phyloP scores from a whole-genome alignment of 53 echinoderm and acorn worm genomes.

The Paracentrotus lividus region DNA sequence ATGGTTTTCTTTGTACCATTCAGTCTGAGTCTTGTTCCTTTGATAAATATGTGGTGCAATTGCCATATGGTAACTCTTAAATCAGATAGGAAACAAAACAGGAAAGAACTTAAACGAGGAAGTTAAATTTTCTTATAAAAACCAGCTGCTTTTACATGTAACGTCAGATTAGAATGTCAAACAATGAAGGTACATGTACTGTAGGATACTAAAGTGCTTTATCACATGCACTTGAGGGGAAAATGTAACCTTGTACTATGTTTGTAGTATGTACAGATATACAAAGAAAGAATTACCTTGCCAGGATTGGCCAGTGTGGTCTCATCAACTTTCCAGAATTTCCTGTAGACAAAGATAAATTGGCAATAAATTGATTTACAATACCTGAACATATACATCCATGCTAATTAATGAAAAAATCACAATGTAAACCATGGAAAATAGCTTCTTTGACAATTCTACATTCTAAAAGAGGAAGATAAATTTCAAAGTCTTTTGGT shows the following conservation, averaged over 20 bases:
- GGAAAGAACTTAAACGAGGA: neutral
- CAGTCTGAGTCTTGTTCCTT: too few relatives aligned
- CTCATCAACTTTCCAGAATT: constrained; percentile 87
- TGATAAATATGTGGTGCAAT: too few relatives aligned
- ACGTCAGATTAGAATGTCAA: neutral
- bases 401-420: neutral
- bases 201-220: too few relatives aligned
- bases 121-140: neutral
- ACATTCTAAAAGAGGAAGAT: neutral
- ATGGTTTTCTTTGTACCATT: too few relatives aligned
- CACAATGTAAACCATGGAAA: neutral
- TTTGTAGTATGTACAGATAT: neutral
- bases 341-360: constrained; percentile 64
- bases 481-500: too few relatives aligned
- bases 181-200: too few relatives aligned
- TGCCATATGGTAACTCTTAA: too few relatives aligned
- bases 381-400: neutral
- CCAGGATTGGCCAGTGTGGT: constrained; percentile 70
- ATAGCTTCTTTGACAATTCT: neutral
- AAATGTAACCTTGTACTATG: too few relatives aligned
- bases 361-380: neutral
- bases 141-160: neutral
- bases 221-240: too few relatives aligned
- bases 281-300: constrained; percentile 70
- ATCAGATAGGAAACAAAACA: neutral